Evolutionary conservation across 2,888 invertebrate species (phyloP).

Genomic region (Saturnia pavonia): DNA sequence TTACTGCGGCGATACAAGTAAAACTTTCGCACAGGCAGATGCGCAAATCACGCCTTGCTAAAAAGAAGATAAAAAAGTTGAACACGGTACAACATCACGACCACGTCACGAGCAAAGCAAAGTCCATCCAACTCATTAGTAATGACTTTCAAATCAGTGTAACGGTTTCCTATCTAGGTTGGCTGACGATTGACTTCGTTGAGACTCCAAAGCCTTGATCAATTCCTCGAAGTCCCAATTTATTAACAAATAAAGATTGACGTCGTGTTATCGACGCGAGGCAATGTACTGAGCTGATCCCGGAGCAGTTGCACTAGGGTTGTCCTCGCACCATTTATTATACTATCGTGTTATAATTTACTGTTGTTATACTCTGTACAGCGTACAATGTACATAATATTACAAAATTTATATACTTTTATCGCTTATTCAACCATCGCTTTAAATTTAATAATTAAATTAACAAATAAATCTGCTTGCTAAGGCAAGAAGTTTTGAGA

Average conservation of each 20-base stretch:
- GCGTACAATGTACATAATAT: no score
- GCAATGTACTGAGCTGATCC: background rate
- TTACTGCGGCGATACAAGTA: background rate
- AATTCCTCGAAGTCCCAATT: constrained; percentile 11
- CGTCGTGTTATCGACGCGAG: constrained; percentile 3
- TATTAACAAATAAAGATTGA: constrained; percentile 16
- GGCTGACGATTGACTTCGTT: background rate
- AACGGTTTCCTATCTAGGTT: constrained; percentile 11
- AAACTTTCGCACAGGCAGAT: background rate
- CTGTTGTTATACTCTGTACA: background rate
- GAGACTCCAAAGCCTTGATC: constrained; percentile 1
- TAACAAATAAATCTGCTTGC: background rate
- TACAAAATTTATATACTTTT: no score
- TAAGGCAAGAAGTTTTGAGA: background rate
- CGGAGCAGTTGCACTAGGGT: background rate
- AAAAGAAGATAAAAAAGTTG: background rate
- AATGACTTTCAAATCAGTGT: constrained; percentile 10
- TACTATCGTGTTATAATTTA: background rate
- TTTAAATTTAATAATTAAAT: background rate
- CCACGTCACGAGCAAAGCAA: background rate
- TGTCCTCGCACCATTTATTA: background rate
- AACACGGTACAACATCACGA: background rate
- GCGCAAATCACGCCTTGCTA: background rate
- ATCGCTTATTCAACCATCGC: background rate
- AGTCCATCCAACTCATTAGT: constrained; percentile 5